Evolutionary conservation across 2,113 vertebrate species (phyloP).

Genomic region (Phycodurus eques): DNA sequence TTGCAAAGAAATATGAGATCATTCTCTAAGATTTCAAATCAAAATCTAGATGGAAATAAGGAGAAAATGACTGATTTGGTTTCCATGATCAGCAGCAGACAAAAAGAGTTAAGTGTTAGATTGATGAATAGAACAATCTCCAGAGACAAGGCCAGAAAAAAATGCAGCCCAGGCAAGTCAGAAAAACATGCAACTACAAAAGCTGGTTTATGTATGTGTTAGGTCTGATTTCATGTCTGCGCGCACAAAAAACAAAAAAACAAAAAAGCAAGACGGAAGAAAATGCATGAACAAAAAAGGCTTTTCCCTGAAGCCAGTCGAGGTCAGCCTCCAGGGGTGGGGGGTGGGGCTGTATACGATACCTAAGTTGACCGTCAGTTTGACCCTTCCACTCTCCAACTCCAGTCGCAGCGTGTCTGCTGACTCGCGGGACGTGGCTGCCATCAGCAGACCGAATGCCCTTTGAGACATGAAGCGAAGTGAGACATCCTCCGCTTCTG

Average conservation of each 20-base stretch:
- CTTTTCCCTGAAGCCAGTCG: slow-evolving; percentile 37
- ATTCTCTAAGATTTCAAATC: slow-evolving; percentile 12
- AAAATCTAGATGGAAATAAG: slow-evolving; percentile 21
- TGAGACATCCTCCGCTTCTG: slow-evolving; percentile 94
- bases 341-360: slow-evolving; percentile 75
- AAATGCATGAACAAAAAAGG: slow-evolving; percentile 53
- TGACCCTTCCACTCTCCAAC: slow-evolving; percentile 91
- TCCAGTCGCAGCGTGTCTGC: slow-evolving; percentile 91
- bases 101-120: slow-evolving; percentile 68
- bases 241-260: slow-evolving; percentile 17
- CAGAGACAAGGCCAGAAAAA: slow-evolving; percentile 69
- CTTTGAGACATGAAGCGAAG: slow-evolving; percentile 96
- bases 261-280: slow-evolving; percentile 1
- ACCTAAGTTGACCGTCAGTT: slow-evolving; percentile 98
- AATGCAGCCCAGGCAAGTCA: slow-evolving; percentile 75
- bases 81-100: slow-evolving; percentile 84
- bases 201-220: slow-evolving; percentile 44
- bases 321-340: slow-evolving; percentile 29
- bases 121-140: slow-evolving; percentile 54
- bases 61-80: slow-evolving; percentile 68
- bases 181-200: slow-evolving; percentile 79
- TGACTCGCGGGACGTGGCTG: slow-evolving; percentile 90
- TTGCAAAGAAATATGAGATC: slow-evolving; percentile 1
- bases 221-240: slow-evolving; percentile 30
- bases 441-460: slow-evolving; percentile 91